These are phyloP conservation scores for Blera fallax DNA, from an alignment of 2,888 invertebrate genomes.

Conservation along the genomic window DNA sequence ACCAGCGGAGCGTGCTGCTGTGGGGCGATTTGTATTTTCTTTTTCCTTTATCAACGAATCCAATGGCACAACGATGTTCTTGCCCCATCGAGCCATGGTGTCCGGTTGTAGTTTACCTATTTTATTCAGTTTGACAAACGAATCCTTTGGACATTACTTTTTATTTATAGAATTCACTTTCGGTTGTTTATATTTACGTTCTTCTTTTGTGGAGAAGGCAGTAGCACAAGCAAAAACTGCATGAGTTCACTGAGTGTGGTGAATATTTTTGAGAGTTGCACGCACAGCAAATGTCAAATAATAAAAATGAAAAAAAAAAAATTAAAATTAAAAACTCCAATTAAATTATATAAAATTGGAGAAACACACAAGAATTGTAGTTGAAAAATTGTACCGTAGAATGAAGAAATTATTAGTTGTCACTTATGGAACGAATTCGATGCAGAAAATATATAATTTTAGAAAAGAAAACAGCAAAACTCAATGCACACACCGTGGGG, in stretches of 20 bases:
- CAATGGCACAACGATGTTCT: slow-evolving; percentile 86
- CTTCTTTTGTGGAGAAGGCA: slow-evolving; percentile 48
- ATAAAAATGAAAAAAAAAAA: slow-evolving; percentile 20
- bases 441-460: not conserved
- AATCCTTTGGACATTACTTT: slow-evolving; percentile 61
- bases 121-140: slow-evolving; percentile 23
- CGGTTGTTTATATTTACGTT: slow-evolving; percentile 72
- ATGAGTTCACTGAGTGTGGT: slow-evolving; percentile 69
- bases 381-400: not conserved
- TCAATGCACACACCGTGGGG: slow-evolving; percentile 39
- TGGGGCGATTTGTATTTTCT: slow-evolving; percentile 92
- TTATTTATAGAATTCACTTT: slow-evolving; percentile 72
- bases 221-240: slow-evolving; percentile 40
- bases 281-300: slow-evolving; percentile 67
- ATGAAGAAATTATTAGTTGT: not conserved
- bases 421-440: not conserved
- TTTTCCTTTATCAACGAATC: slow-evolving; percentile 86
- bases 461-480: slow-evolving; percentile 34
- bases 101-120: slow-evolving; percentile 62
- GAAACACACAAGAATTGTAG: not conserved
- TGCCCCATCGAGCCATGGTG: slow-evolving; percentile 85
- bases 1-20: slow-evolving; percentile 94
- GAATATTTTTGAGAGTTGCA: slow-evolving; percentile 49
- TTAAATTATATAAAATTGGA: slow-evolving; percentile 9
- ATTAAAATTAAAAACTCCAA: slow-evolving; percentile 16